Evolutionary conservation across 2,797 vertebrate genomes (phyloP), one percentile per base, ranked within the genome.

Genomic region (Oreortyx pictus): DNA sequence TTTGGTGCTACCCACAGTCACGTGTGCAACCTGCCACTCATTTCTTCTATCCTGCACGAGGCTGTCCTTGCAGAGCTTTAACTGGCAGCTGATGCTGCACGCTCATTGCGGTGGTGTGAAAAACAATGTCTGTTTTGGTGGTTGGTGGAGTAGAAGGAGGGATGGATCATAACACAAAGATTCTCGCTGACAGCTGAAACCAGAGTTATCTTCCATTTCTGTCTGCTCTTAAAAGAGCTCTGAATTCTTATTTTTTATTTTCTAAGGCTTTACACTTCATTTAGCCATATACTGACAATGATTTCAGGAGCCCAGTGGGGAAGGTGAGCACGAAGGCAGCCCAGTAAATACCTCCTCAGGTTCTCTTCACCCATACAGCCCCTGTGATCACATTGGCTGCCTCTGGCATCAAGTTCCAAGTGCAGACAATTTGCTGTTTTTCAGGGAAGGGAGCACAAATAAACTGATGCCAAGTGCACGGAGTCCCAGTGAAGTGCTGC

Each of bases 11-110:
- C 62, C 7, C 44, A 57, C 0, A 0, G 7, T 0, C 24, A 14
- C 35, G 20, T n/a, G 1, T 20, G 7, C 35, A 11, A 16, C 35
- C 50, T 4, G 35, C 39, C 2, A 1, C 8, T 35, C 0, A 0
- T 23, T 23, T 52, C 49, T 31, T 24, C 43, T 35, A 31, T 29
- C 71, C 22, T 3, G 5, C 37, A 3, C 2, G 14, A 16, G 5
- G 56, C 50, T 17, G 0, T 43, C 62, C 67, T 9, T 56, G 62
- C 9, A 29, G 59, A 65, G 39, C 23, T 0, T 10, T 67, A 13
- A 1, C 61, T 66, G 8, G 39, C n/a, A 75, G 80, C 64, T 16
- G 47, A 8, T 39, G 54, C 76, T 37, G 13, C 3, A 1, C 1
- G 7, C 61, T 54, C n/a, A 5, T 39, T 56, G 86, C 43, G 73